Evolutionary conservation across 2,797 vertebrate genomes (phyloP).

Genomic region (Brotula barbata): DNA sequence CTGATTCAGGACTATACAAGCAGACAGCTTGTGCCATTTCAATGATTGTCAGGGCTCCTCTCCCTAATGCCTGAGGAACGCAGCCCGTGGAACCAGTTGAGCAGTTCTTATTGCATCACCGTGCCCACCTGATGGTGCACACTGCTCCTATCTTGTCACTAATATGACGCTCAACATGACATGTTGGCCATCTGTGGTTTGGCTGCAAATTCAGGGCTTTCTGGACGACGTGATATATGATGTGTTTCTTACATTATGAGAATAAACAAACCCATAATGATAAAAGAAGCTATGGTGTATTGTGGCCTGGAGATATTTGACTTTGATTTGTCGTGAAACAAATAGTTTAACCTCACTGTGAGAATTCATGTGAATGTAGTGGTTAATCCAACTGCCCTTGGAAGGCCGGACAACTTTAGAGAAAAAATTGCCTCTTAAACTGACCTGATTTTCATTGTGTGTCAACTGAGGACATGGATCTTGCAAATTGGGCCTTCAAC

Average conservation of each 20-base stretch:
- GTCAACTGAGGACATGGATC: constrained; percentile 5
- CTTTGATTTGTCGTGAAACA: constrained; percentile 14
- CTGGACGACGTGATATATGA: constrained; percentile 8
- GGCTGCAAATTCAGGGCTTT: constrained; percentile 17
- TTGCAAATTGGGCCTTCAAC: background rate
- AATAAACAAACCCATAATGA: background rate
- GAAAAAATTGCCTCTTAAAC: constrained; percentile 6
- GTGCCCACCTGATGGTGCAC: constrained; percentile 67
- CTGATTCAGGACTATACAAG: constrained; percentile 61
- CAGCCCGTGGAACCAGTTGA: constrained; percentile 72
- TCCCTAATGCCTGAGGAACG: constrained; percentile 60
- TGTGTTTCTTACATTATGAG: constrained; percentile 22
- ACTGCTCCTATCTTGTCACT: constrained; percentile 43
- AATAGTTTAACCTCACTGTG: background rate
- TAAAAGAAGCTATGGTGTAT: background rate
- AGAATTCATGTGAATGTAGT: background rate
- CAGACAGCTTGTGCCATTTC: constrained; percentile 68
- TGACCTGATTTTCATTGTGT: constrained; percentile 16
- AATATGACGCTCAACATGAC: constrained; percentile 30
- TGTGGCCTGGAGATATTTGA: constrained; percentile 14
- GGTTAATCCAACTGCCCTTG: constrained; percentile 6
- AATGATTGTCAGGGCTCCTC: constrained; percentile 61
- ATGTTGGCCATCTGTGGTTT: constrained; percentile 37
- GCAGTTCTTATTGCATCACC: constrained; percentile 65
- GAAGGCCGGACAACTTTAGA: constrained; percentile 3